These are phyloP conservation scores for Emydoidea blandingii DNA, from an alignment of 2,797 vertebrate genomes.

Conservation along the genomic window DNA sequence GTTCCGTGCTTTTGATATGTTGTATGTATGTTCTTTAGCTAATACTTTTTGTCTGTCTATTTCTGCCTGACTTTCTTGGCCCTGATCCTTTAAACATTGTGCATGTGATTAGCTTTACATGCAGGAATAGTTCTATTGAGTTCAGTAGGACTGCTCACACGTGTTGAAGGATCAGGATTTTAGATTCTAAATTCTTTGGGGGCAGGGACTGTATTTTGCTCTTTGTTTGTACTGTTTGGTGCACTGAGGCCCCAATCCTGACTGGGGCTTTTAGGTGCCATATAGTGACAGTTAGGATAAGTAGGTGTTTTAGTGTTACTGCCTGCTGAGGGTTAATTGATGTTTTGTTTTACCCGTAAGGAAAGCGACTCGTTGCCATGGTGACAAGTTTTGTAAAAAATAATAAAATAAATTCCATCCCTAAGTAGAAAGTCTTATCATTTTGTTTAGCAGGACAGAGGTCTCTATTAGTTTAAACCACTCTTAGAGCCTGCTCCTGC, in stretches of 20 bases:
- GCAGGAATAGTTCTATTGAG: not conserved
- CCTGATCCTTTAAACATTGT: not conserved
- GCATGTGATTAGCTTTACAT: not conserved
- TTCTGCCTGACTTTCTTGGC: not conserved
- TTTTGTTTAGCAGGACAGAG: slow-evolving; percentile 22
- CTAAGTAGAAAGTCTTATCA: too few species aligned
- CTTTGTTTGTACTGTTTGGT: not conserved
- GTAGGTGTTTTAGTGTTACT: not conserved
- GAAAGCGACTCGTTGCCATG: slow-evolving; percentile 26
- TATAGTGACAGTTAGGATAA: not conserved
- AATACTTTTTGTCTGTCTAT: not conserved
- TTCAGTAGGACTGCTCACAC: not conserved
- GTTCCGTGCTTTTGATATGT: not conserved
- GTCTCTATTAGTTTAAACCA: not conserved
- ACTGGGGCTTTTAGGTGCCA: not conserved
- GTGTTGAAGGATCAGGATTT: not conserved
- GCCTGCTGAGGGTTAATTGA: slow-evolving; percentile 15
- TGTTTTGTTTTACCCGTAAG: slow-evolving; percentile 14
- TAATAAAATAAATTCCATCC: not conserved
- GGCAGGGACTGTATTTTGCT: not conserved
- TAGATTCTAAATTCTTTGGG: not conserved
- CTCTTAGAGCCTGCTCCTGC: not conserved
- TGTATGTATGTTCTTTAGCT: not conserved
- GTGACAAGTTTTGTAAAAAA: not conserved
- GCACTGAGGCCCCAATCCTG: not conserved